Evolutionary conservation across 2,797 vertebrate species (phyloP), one percentile per base, ranked within the genome.

Genomic region (Chrysocyon brachyurus): DNA sequence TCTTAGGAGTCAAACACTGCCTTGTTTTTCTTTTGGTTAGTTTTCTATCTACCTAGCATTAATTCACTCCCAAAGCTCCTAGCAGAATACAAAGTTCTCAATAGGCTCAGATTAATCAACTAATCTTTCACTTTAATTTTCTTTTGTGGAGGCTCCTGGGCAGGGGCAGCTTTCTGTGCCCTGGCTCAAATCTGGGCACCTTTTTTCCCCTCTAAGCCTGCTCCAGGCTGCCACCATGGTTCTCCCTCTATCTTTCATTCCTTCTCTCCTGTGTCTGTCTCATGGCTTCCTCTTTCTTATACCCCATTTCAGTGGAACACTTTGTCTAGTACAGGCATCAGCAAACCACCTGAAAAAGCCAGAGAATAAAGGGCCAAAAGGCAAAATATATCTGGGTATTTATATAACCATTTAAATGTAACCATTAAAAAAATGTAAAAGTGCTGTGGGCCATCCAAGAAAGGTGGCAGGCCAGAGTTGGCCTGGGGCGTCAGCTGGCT

Each of bases 281-380:
- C 36, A 33, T 0, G 16, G 57, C n/a, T 49, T 84, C 33, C 31
- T 91, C 84, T 57, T 78, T 89, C 52, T 75, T 89, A 68, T 1
- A 87, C 33, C 36, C 79, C 15, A 2, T 61, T 52, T 90, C 54
- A 87, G 31, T n/a, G 31, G 46, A 61, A 64, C 52, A 33, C 36
- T 59, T 46, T 49, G 36, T 70, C 61, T 3, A 31, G n/a, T 22
- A 93, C 26, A 79, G 28, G 21, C 21, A 14, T 33, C 40, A 28
- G 26, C 46, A 89, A 75, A 87, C 63, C 24, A 31, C 21, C 49
- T 78, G 64, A 33, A 94, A 63, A 49, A 12, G 31, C 21, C 72
- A 81, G 24, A 82, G 21, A 88, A 33, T 56, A 94, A 91, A 87
- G 57, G 24, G n/a, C 68, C 87, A 57, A 91, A 81, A 87, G 70